These are phyloP conservation scores for Idaea straminata DNA, from an alignment of 2,888 invertebrate genomes.

Conservation along the genomic window DNA sequence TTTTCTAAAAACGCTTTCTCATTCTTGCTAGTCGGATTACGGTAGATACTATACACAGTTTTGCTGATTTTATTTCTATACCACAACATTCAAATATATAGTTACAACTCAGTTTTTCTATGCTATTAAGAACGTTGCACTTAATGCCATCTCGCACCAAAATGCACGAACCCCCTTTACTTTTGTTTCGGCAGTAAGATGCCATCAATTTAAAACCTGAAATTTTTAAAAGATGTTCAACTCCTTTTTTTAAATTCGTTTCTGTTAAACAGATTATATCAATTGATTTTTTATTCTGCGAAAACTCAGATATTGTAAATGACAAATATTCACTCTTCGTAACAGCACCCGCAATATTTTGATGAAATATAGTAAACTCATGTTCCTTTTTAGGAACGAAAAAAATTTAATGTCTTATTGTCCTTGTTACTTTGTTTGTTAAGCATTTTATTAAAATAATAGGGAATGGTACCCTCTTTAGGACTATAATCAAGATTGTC, in stretches of 20 bases:
- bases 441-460: too few species aligned
- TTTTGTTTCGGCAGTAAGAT: not conserved
- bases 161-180: not conserved
- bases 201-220: not conserved
- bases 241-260: not conserved
- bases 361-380: not conserved
- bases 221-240: not conserved
- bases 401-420: too few species aligned
- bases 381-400: not conserved
- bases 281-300: not conserved
- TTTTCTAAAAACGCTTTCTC: not conserved
- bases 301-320: not conserved
- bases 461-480: too few species aligned
- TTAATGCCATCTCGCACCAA: not conserved
- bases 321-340: not conserved
- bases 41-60: not conserved
- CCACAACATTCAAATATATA: not conserved
- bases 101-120: not conserved
- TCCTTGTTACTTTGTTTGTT: too few species aligned
- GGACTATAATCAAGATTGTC: too few species aligned
- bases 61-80: not conserved
- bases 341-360: not conserved
- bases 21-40: not conserved
- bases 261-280: slow-evolving; percentile 1
- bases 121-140: not conserved